These are phyloP conservation scores for Catharus ustulatus DNA, from an alignment of 2,797 vertebrate species.

Conservation along the genomic window DNA sequence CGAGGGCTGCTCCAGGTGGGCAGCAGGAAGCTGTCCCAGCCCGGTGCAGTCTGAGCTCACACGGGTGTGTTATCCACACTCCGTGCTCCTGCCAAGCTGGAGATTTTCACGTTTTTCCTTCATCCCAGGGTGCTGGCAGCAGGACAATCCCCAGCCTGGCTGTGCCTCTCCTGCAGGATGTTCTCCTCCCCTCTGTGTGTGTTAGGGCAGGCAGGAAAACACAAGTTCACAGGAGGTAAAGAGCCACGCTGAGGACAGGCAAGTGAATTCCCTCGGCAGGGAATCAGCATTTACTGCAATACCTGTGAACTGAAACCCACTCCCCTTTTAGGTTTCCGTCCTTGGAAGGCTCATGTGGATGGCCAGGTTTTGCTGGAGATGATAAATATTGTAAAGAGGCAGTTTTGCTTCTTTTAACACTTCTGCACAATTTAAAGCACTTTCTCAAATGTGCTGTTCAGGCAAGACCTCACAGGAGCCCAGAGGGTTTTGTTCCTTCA, in stretches of 20 bases:
- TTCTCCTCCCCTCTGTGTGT: not conserved
- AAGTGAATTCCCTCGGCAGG: not conserved
- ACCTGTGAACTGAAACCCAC: not conserved
- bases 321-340: not conserved
- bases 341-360: not conserved
- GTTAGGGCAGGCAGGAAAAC: not conserved
- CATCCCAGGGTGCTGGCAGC: not conserved
- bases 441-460: not conserved
- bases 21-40: not conserved
- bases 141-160: not conserved
- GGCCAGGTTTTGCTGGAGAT: not conserved
- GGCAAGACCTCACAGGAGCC: not conserved
- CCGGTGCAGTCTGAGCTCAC: not conserved
- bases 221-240: not conserved
- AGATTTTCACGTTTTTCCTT: rapidly evolving
- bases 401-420: not conserved
- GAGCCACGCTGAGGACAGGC: not conserved
- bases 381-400: not conserved
- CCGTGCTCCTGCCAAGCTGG: not conserved
- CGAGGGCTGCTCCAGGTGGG: not conserved
- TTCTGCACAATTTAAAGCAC: not conserved
- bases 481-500: not conserved
- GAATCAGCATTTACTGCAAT: not conserved
- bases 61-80: not conserved
- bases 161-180: not conserved